Base-by-base conservation (phyloP, 1,140 invertebrate genomes). In the Pentalonia nigronervosa region DNA sequence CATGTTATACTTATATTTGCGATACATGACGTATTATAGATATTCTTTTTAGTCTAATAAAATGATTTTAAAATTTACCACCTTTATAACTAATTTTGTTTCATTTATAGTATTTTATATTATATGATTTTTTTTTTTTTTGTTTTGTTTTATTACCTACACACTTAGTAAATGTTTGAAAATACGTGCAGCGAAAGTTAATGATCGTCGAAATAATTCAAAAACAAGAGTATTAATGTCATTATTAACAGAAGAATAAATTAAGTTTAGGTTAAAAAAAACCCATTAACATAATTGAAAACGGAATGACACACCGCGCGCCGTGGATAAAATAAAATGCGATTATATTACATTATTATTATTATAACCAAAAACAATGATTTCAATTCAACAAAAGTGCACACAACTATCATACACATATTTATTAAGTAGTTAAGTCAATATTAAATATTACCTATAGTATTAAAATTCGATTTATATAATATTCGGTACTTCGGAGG, bases 211-310 rank as follows among this genome's bases (percentile, higher is more conserved):
- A 87, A 87, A 87, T 87, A 87, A 87, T 47, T 45, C 30, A 14
- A 47, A 83, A 87, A 87, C 84, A 87, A 87, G 25, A 45, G 41
- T 48, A 48, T 87, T 87, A 87, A 87, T 87, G 84, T 87, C 84
- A 87, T 87, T 87, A 87, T 87, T 45, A 87, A 87, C 84, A 30
- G 84, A n/a, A 87, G 84, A 87, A 87, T 87, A 87, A 87, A 87
- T 87, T 87, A 87, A 87, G 30, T n/a, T 86, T 87, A 14, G 25
- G 30, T 47, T n/a, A 86, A 87, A 87, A 45, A 86, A 87, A 87
- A 48, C 17, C 84, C 41, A 87, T 87, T 87, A 87, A 87, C 84
- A 87, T 87, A 87, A 87, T 87, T 87, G 84, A 87, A 87, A 87
- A 87, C 14, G 30, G 25, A 87, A 87, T 87, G 84, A 87, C 84